Conservation (phyloP, 2,113 vertebrate species). For the Atractosteus spatula region DNA sequence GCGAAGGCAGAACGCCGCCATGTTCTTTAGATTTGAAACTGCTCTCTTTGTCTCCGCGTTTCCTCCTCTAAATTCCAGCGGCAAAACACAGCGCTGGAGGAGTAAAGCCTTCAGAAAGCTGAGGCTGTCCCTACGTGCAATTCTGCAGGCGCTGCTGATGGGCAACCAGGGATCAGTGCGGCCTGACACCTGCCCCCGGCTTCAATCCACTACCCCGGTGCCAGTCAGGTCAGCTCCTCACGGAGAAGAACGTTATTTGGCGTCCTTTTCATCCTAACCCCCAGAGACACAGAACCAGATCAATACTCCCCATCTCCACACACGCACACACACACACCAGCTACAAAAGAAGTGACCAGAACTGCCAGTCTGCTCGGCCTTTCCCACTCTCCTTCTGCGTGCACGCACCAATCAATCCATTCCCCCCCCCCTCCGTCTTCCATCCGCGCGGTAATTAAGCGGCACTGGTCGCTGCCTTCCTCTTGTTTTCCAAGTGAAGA, state of each 20-base stretch:
- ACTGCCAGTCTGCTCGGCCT: conserved; percentile 18
- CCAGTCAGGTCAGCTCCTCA: conserved; percentile 45
- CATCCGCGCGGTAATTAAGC: conserved; percentile 9
- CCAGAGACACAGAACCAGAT: conserved; percentile 31
- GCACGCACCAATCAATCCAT: conserved; percentile 17
- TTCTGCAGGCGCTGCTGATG: conserved; percentile 24
- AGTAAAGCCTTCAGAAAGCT: too few relatives aligned
- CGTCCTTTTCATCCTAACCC: too few relatives aligned
- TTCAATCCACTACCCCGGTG: conserved; percentile 55
- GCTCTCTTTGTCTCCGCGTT: too few relatives aligned
- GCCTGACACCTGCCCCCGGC: conserved; percentile 44
- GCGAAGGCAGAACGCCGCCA: too few relatives aligned
- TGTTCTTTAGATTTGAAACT: too few relatives aligned
- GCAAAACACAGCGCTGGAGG: too few relatives aligned
- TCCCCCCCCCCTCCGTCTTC: conserved; percentile 10
- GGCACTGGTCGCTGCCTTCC: not conserved
- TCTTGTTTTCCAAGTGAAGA: not conserved
- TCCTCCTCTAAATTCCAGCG: too few relatives aligned
- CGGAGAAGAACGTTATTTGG: conserved; percentile 45
- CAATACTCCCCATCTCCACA: conserved; percentile 49
- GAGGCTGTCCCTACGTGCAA: too few relatives aligned
- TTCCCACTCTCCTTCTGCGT: conserved; percentile 20
- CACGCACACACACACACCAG: conserved; percentile 29
- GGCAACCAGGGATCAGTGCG: conserved; percentile 45
- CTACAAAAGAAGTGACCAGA: conserved; percentile 23